Evolutionary conservation across 2,888 invertebrate genomes (phyloP).

Genomic region (Eupeodes latifasciatus): DNA sequence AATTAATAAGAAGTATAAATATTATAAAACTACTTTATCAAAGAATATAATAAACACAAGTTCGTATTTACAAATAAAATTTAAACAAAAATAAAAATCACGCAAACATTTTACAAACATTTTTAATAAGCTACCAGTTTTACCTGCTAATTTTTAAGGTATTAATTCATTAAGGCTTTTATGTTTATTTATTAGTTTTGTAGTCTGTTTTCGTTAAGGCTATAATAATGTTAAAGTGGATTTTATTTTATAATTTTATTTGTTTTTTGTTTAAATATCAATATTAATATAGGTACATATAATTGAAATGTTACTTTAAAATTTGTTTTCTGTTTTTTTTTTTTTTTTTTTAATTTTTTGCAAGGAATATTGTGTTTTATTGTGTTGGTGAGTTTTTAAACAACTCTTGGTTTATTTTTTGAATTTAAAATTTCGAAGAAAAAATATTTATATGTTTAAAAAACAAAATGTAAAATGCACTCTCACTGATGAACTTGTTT

Average conservation of each 20-base stretch:
- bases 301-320: conserved; percentile 25
- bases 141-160: conserved; percentile 81
- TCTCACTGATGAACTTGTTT: neutral
- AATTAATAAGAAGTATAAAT: conserved; percentile 7
- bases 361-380: neutral
- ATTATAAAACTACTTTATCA: neutral
- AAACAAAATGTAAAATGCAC: neutral
- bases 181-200: conserved; percentile 77
- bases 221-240: conserved; percentile 32
- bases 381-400: neutral
- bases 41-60: conserved; percentile 19
- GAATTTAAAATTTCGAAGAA: neutral
- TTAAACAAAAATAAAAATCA: conserved; percentile 31
- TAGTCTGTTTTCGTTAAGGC: conserved; percentile 48
- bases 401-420: neutral
- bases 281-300: neutral
- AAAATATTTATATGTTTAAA: neutral
- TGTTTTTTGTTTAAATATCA: neutral
- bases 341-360: conserved; percentile 1
- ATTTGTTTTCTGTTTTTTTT: conserved; percentile 6
- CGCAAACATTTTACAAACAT: conserved; percentile 60
- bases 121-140: conserved; percentile 82
- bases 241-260: conserved; percentile 35
- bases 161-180: conserved; percentile 53
- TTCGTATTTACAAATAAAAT: conserved; percentile 5